Percentiles rank a stretch among this genome's conserved stretches.
These are phyloP conservation scores for Andrena hattorfiana DNA, from an alignment of 2,888 invertebrate species.

Conservation along the genomic window DNA sequence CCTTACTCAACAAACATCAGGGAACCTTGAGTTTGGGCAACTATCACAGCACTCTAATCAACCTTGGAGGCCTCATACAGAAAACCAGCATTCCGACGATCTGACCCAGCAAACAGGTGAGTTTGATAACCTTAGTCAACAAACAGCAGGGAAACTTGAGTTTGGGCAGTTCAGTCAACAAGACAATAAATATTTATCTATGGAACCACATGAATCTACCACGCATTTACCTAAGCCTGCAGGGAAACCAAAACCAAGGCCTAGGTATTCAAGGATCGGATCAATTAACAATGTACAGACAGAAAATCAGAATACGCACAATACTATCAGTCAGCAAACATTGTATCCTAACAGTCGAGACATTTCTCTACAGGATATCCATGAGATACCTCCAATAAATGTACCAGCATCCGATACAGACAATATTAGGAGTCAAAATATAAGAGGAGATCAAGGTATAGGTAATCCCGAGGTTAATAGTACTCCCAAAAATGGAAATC, in stretches of 20 bases:
- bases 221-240: slow-evolving; percentile 59
- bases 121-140: slow-evolving; percentile 23
- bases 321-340: background rate
- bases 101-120: background rate
- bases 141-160: slow-evolving; percentile 44
- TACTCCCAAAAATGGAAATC: background rate
- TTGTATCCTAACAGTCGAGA: background rate
- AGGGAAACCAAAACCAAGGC: slow-evolving; percentile 70
- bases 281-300: background rate
- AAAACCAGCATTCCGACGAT: background rate
- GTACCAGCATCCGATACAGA: slow-evolving; percentile 19
- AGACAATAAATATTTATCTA: background rate
- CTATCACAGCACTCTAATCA: too few species aligned
- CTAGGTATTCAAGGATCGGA: slow-evolving; percentile 41
- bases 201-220: background rate
- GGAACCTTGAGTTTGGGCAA: too few species aligned
- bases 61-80: too few species aligned
- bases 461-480: background rate
- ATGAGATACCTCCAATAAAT: slow-evolving; percentile 38
- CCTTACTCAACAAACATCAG: slow-evolving; percentile 35
- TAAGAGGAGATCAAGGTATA: slow-evolving; percentile 41
- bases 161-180: slow-evolving; percentile 33
- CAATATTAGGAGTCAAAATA: background rate
- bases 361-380: slow-evolving; percentile 8
- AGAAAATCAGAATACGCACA: background rate